Conservation (phyloP, 2,888 invertebrate genomes). For the Rambutsinella grinnellia region DNA sequence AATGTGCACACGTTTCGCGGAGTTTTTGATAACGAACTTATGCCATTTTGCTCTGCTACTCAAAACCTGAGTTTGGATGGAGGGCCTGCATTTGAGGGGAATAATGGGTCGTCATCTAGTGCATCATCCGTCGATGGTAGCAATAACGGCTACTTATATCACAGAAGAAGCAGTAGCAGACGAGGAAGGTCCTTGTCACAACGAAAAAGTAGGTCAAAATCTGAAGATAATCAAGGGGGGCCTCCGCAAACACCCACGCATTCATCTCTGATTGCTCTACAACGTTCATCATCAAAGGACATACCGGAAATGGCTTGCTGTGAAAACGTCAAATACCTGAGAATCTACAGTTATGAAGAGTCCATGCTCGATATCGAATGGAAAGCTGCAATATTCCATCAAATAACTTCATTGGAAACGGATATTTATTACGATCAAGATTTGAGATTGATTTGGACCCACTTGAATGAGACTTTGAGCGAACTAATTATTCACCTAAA, state of each 20-base stretch:
- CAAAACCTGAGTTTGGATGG: slow-evolving; percentile 35
- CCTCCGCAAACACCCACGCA: too few relatives aligned
- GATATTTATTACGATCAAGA: slow-evolving; percentile 54
- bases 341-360: slow-evolving; percentile 50
- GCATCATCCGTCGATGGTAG: slow-evolving; percentile 7
- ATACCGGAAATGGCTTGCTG: too few relatives aligned
- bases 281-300: neutral
- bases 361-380: slow-evolving; percentile 54
- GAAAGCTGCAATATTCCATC: slow-evolving; percentile 45
- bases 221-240: slow-evolving; percentile 11
- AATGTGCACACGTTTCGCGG: slow-evolving; percentile 42
- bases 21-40: slow-evolving; percentile 53
- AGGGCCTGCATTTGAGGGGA: slow-evolving; percentile 1
- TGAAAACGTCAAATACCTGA: slow-evolving; percentile 21
- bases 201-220: slow-evolving; percentile 17
- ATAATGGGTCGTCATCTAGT: slow-evolving; percentile 16
- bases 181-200: too few relatives aligned
- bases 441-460: slow-evolving; percentile 50
- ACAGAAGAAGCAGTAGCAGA: slow-evolving; percentile 32
- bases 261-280: too few relatives aligned
- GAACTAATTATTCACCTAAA: slow-evolving; percentile 42
- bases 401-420: slow-evolving; percentile 41
- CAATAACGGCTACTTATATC: slow-evolving; percentile 1
- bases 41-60: slow-evolving; percentile 36
- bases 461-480: slow-evolving; percentile 25